Percentiles rank a stretch among this genome's conserved stretches.
Conservation (phyloP, 2,113 vertebrate species). For the Argyrosomus japonicus region DNA sequence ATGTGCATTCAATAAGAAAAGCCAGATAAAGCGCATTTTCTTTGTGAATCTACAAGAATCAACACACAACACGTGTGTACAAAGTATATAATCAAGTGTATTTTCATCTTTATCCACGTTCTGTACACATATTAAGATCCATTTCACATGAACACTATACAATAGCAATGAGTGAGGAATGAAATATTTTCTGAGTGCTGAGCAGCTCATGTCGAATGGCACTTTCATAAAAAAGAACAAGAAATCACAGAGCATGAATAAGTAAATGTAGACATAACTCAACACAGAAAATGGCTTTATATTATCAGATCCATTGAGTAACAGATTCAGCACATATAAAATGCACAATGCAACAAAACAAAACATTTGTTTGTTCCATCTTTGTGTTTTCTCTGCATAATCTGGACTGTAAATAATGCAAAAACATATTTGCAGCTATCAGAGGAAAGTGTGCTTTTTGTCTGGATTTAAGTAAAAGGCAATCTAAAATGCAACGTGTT, state of each 20-base stretch:
- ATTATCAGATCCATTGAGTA: slow-evolving; percentile 75
- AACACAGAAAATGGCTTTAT: slow-evolving; percentile 80
- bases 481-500: slow-evolving; percentile 75
- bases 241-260: slow-evolving; percentile 79
- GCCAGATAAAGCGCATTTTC: background rate
- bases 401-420: slow-evolving; percentile 64
- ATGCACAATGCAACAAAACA: slow-evolving; percentile 75
- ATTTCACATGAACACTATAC: slow-evolving; percentile 91
- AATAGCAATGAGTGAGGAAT: slow-evolving; percentile 90
- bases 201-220: slow-evolving; percentile 85
- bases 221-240: slow-evolving; percentile 83
- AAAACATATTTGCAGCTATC: slow-evolving; percentile 71
- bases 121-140: slow-evolving; percentile 90
- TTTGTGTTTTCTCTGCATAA: slow-evolving; percentile 73
- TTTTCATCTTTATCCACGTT: slow-evolving; percentile 89
- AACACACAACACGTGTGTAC: slow-evolving; percentile 82
- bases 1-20: background rate
- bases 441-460: slow-evolving; percentile 76
- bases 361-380: slow-evolving; percentile 70
- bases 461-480: slow-evolving; percentile 75
- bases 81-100: slow-evolving; percentile 93
- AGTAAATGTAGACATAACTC: slow-evolving; percentile 76
- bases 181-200: slow-evolving; percentile 84
- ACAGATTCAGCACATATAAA: slow-evolving; percentile 81
- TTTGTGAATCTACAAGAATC: slow-evolving; percentile 50